phyloP scores from a whole-genome alignment of 2,888 invertebrate species.

The Chalcis sispes region DNA sequence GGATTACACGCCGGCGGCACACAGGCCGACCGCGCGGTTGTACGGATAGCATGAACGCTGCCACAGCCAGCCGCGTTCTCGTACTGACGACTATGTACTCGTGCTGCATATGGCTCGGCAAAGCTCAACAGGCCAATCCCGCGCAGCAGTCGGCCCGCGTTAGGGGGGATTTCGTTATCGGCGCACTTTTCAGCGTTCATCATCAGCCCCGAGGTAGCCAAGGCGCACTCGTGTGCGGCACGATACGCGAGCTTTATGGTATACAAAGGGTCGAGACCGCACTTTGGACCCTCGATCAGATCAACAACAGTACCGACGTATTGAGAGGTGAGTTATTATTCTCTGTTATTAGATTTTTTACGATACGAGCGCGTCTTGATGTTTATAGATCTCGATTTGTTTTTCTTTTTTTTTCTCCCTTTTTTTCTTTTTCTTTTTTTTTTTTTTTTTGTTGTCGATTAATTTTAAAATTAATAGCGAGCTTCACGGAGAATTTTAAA shows the following conservation, averaged over 20 bases:
- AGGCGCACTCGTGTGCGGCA: conserved; percentile 66
- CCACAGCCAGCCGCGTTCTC: too few species aligned
- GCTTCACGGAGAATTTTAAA: too few species aligned
- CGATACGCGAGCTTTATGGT: conserved; percentile 67
- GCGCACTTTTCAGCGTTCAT: conserved; percentile 68
- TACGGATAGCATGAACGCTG: background rate
- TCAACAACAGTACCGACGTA: conserved; percentile 77
- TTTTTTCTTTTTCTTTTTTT: too few species aligned
- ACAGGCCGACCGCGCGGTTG: background rate
- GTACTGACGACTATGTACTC: background rate
- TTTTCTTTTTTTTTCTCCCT: background rate
- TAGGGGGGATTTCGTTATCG: conserved; percentile 66
- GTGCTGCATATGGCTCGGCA: background rate
- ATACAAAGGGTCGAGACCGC: conserved; percentile 69
- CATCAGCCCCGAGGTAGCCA: conserved; percentile 64
- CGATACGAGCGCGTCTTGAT: too few species aligned
- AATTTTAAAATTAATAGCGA: too few species aligned
- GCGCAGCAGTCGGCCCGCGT: conserved; percentile 66
- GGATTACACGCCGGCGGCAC: background rate
- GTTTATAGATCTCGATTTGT: too few species aligned
- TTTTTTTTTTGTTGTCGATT: too few species aligned
- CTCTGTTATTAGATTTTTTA: too few species aligned
- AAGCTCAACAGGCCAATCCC: conserved; percentile 49
- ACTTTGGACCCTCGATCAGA: conserved; percentile 77
- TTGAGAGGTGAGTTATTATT: conserved; percentile 46